Conservation (phyloP, 1,140 invertebrate species). For the Sipha flava region DNA sequence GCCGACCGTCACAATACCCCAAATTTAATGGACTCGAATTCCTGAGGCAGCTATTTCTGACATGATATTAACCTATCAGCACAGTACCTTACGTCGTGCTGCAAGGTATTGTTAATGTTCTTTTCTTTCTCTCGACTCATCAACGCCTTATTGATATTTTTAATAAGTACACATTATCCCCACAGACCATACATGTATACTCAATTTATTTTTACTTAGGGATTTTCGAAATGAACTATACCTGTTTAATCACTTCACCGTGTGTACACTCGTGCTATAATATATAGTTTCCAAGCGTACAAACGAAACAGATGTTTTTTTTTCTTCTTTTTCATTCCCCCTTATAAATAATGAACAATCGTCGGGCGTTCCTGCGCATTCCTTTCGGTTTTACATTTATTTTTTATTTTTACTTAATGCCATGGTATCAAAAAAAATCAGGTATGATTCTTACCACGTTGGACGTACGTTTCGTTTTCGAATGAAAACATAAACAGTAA, state of each 20-base stretch:
- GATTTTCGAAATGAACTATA: background rate
- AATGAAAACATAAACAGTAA: background rate
- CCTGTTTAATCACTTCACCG: background rate
- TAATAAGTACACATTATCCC: background rate
- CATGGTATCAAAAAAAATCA: background rate
- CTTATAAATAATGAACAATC: background rate
- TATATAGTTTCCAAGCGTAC: too few relatives aligned
- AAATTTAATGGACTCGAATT: conserved; percentile 21
- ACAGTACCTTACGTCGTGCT: background rate
- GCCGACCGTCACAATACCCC: background rate
- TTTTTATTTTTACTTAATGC: background rate
- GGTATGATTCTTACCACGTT: too few relatives aligned
- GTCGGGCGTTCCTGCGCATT: background rate
- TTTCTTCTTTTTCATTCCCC: too few relatives aligned
- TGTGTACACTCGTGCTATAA: background rate
- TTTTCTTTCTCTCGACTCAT: background rate
- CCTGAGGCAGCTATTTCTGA: background rate
- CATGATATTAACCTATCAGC: conserved; percentile 1
- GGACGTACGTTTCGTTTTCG: background rate
- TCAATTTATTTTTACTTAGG: background rate
- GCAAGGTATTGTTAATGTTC: background rate
- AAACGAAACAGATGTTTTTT: background rate
- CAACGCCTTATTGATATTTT: background rate
- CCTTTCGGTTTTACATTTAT: background rate
- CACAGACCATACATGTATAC: too few relatives aligned